Base-by-base conservation (phyloP, 2,888 invertebrate genomes). In the Protodeltote pygarga region DNA sequence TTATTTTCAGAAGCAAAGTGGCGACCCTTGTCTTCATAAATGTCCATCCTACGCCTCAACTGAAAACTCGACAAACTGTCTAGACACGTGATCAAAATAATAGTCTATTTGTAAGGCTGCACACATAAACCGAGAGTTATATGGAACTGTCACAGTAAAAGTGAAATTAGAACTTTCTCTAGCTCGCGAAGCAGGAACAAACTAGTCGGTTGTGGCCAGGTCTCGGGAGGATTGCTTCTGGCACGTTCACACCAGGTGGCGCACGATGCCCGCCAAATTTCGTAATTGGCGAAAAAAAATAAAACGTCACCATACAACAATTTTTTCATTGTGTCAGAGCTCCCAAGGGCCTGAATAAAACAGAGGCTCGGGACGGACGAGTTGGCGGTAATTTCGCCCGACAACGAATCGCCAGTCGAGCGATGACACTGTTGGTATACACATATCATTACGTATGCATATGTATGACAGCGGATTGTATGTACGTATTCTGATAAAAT, bases 261-360 rank as follows among this genome's bases (percentile, higher is more conserved):
- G 74, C 73, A 58, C 83, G 82, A 66, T 73, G 76, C 73, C 75
- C 71, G 69, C 78, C 69, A 82, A 85, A 84, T 85, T 86, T 73
- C 83, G 88, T 87, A 87, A 89, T 83, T 83, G 81, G 79, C 72
- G 16, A 73, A 81, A 81, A 81, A 84, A 85, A 80, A 80, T 68
- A 74, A 78, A 85, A 80, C 76, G 74, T 77, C 79, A 77, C 72
- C 81, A 85, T 83, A 84, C 79, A 83, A 83, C 77, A 79, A 77
- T 83, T 85, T 86, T 79, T 85, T 81, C 85, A 87, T 87, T 87
- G 85, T 84, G 83, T 77, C 76, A 73, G 73, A 72, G 79, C 72
- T 83, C 87, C 85, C 86, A 74, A 72, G 84, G 83, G 86, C 48
- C 79, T 87, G 86, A 87, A 87, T 87, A 89, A 86, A 88, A 89